phyloP scores from a whole-genome alignment of 2,113 vertebrate genomes.

The Casuarius casuarius region DNA sequence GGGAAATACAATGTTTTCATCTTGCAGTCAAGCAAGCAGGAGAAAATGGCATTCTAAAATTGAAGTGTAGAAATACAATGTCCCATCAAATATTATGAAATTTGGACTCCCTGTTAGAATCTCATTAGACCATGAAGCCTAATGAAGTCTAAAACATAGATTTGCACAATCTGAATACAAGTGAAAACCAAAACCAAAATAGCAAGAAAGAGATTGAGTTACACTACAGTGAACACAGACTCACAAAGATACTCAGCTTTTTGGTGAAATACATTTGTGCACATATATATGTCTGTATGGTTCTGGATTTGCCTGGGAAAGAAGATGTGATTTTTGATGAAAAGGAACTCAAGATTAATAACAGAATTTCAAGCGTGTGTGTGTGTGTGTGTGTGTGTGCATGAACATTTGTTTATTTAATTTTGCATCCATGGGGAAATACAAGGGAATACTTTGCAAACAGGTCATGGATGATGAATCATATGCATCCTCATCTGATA shows the following conservation, averaged over 20 bases:
- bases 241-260: fast-evolving
- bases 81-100: neutral
- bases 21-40: neutral
- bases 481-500: neutral
- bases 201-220: fast-evolving
- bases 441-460: neutral
- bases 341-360: neutral
- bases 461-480: neutral
- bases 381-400: neutral
- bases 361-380: neutral
- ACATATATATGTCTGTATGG: fast-evolving
- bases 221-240: neutral
- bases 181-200: neutral
- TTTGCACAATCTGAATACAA: neutral
- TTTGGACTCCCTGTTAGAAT: neutral
- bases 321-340: neutral
- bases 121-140: neutral
- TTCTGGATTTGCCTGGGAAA: neutral
- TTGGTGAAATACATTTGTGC: neutral
- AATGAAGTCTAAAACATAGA: neutral
- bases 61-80: neutral
- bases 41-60: neutral
- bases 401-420: neutral
- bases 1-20: neutral
- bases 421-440: neutral